These are phyloP conservation scores for Cherax destructor DNA, from an alignment of 1,140 invertebrate species.

Conservation along the genomic window DNA sequence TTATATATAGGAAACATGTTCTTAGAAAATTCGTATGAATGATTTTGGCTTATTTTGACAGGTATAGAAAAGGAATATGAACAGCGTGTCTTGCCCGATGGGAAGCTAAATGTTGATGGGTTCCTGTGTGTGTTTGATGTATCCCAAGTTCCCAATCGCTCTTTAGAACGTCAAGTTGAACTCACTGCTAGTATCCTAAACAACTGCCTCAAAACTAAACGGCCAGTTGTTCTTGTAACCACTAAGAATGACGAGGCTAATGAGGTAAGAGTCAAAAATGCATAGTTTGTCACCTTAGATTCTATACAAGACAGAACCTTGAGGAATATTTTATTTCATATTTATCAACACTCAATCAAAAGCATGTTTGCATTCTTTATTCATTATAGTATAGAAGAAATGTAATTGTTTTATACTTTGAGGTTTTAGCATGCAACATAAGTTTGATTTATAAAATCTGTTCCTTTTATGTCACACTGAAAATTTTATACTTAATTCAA, in stretches of 20 bases:
- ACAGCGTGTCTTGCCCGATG: constrained; percentile 94
- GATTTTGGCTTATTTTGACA: constrained; percentile 55
- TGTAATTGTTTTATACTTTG: too few relatives aligned
- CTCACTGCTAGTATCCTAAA: constrained; percentile 87
- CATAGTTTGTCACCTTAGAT: neutral
- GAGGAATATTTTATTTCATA: too few relatives aligned
- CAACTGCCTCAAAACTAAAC: constrained; percentile 93
- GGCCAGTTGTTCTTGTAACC: constrained; percentile 95
- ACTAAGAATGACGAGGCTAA: constrained; percentile 97
- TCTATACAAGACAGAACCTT: too few relatives aligned
- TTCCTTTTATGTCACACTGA: too few relatives aligned
- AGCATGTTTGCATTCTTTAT: too few relatives aligned
- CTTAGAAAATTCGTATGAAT: neutral
- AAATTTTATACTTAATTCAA: too few relatives aligned
- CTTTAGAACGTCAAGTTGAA: constrained; percentile 89
- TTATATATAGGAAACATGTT: neutral
- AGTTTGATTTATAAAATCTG: too few relatives aligned
- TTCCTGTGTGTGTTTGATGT: constrained; percentile 98
- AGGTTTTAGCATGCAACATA: too few relatives aligned
- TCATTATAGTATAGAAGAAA: too few relatives aligned
- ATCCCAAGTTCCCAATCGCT: constrained; percentile 81
- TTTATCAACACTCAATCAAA: too few relatives aligned
- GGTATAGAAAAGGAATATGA: constrained; percentile 94
- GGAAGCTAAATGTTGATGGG: constrained; percentile 94
- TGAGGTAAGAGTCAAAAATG: constrained; percentile 76